These are phyloP conservation scores for Micropoecilia bifurca DNA, from an alignment of 2,797 vertebrate species.

Conservation along the genomic window DNA sequence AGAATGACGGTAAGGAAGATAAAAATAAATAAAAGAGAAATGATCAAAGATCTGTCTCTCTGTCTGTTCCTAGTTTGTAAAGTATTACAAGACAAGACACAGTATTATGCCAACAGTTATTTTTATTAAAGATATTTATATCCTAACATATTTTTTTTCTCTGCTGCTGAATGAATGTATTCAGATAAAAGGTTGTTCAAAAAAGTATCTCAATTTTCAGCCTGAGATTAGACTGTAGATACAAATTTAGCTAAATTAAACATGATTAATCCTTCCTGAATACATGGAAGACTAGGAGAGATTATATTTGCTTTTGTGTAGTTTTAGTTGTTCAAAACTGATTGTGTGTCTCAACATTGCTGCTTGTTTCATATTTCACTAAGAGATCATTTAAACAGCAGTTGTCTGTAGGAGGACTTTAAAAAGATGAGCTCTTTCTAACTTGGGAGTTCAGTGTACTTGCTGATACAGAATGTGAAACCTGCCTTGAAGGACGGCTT, in stretches of 20 bases:
- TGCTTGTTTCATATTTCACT: neutral
- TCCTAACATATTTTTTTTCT: neutral
- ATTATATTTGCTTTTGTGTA: conserved; percentile 1
- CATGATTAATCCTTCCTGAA: neutral
- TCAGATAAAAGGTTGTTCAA: neutral
- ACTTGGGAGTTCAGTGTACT: neutral
- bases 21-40: neutral
- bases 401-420: neutral
- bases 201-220: neutral
- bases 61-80: neutral
- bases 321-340: conserved; percentile 10
- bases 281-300: too few species aligned
- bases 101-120: neutral
- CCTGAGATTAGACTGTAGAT: neutral
- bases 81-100: neutral
- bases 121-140: neutral
- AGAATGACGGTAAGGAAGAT: neutral
- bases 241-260: neutral
- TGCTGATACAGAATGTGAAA: neutral
- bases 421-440: neutral
- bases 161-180: too few species aligned
- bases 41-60: neutral
- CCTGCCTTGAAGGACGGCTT: neutral
- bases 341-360: neutral
- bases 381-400: conserved; percentile 1